Evolutionary conservation across 1,140 invertebrate species (phyloP).

Genomic region (Theocolax elegans): DNA sequence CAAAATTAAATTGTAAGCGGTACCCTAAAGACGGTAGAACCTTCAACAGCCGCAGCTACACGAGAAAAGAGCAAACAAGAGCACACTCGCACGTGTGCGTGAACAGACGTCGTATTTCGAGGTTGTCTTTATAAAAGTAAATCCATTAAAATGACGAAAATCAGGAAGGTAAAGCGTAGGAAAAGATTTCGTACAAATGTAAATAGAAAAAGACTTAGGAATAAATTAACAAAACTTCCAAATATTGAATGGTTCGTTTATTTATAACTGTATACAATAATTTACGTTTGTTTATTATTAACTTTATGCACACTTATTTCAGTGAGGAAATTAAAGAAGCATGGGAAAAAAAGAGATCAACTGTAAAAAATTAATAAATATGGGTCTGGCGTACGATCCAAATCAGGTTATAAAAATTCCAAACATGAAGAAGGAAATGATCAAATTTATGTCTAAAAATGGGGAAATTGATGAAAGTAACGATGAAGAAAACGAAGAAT

Average conservation of each 20-base stretch:
- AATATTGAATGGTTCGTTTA: constrained; percentile 74
- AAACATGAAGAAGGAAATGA: constrained; percentile 71
- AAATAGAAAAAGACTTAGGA: constrained; percentile 77
- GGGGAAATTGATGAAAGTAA: constrained; percentile 36
- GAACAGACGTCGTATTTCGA: background rate
- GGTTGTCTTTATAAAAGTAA: background rate
- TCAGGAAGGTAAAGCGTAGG: constrained; percentile 74
- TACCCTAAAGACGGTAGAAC: too few species aligned
- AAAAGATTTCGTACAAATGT: constrained; percentile 76
- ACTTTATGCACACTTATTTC: constrained; percentile 30
- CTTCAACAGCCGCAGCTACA: too few species aligned
- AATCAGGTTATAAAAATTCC: constrained; percentile 78
- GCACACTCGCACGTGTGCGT: too few species aligned
- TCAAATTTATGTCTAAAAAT: constrained; percentile 60
- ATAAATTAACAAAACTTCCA: constrained; percentile 73
- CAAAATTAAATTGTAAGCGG: too few species aligned
- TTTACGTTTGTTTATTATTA: constrained; percentile 16
- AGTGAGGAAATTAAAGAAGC: constrained; percentile 80
- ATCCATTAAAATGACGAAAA: constrained; percentile 69
- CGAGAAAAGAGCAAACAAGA: too few species aligned
- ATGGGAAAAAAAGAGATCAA: constrained; percentile 78
- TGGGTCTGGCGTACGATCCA: constrained; percentile 85
- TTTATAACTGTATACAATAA: too few species aligned
- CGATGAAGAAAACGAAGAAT: constrained; percentile 50
- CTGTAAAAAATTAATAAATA: constrained; percentile 78